Percentiles rank a stretch among this genome's conserved stretches.
These are phyloP conservation scores for Leucoraja ocellata DNA, from an alignment of 2,797 vertebrate species.

Conservation along the genomic window DNA sequence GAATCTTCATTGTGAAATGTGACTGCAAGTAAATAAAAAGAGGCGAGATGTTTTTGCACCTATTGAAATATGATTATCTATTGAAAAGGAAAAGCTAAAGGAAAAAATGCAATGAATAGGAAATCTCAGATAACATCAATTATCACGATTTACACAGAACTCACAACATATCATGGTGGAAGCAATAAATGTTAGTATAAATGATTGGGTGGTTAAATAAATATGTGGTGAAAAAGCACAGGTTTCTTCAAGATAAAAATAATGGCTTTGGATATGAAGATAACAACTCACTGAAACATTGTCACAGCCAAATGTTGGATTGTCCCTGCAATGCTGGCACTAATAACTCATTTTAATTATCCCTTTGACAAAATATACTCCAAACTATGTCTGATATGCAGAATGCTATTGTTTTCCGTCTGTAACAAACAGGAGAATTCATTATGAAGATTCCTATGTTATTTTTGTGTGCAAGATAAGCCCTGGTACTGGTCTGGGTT, in stretches of 20 bases:
- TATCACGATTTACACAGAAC: neutral
- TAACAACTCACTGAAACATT: neutral
- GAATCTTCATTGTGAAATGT: neutral
- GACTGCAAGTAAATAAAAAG: neutral
- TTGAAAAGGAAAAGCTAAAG: neutral
- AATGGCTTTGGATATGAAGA: neutral
- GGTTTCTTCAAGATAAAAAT: neutral
- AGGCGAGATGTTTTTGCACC: neutral
- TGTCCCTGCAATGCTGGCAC: neutral
- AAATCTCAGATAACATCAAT: neutral
- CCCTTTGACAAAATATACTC: neutral
- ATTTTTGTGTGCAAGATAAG: no score
- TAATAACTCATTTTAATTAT: neutral
- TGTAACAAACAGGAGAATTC: neutral
- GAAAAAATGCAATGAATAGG: neutral
- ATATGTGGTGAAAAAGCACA: neutral
- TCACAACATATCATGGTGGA: neutral
- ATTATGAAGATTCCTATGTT: neutral
- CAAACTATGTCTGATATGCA: no score
- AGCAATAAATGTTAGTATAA: neutral
- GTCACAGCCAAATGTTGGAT: neutral
- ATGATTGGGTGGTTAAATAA: neutral
- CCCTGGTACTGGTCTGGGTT: neutral
- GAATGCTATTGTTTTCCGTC: neutral
- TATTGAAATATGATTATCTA: neutral